Percentiles rank a stretch among this genome's conserved stretches.
Evolutionary conservation across 2,888 invertebrate genomes (phyloP).

Genomic region (Synanthedon formicaeformis): DNA sequence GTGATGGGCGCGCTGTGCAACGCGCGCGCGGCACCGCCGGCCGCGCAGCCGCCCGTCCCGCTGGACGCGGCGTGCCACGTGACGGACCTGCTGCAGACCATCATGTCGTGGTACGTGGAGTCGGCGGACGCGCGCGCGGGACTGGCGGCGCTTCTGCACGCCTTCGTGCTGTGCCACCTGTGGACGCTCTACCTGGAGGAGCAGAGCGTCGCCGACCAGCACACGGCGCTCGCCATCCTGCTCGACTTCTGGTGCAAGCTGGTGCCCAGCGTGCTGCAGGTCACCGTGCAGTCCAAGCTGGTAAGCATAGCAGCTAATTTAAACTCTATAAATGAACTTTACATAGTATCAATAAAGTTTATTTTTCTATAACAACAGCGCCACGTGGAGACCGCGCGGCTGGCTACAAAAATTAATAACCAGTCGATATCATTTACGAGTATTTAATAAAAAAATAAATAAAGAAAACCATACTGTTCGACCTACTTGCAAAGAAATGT

Average conservation of each 20-base stretch:
- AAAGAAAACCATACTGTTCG: no score
- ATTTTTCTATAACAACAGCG: background rate
- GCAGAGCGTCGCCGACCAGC: conserved; percentile 78
- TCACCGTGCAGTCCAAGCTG: conserved; percentile 83
- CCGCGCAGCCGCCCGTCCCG: conserved; percentile 90
- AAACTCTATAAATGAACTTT: no score
- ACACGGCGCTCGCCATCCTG: conserved; percentile 82
- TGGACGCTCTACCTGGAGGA: conserved; percentile 98
- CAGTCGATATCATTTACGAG: no score
- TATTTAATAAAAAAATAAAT: no score
- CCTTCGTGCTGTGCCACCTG: conserved; percentile 96
- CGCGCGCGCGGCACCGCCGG: conserved; percentile 61
- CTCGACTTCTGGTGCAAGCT: conserved; percentile 99
- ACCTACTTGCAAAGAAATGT: no score
- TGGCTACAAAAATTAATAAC: no score
- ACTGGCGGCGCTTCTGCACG: conserved; percentile 96
- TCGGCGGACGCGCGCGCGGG: background rate
- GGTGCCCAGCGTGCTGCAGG: conserved; percentile 93
- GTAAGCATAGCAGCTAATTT: conserved; percentile 47
- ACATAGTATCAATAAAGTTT: background rate
- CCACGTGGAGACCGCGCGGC: background rate
- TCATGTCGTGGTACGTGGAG: conserved; percentile 97
- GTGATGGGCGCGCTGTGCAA: conserved; percentile 94
- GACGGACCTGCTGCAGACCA: conserved; percentile 93
- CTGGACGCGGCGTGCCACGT: conserved; percentile 96